A percentile compares a stretch with the other conserved stretches of the same genome.
Conservation (phyloP, 2,113 vertebrate species). For the Xiphophorus couchianus region DNA sequence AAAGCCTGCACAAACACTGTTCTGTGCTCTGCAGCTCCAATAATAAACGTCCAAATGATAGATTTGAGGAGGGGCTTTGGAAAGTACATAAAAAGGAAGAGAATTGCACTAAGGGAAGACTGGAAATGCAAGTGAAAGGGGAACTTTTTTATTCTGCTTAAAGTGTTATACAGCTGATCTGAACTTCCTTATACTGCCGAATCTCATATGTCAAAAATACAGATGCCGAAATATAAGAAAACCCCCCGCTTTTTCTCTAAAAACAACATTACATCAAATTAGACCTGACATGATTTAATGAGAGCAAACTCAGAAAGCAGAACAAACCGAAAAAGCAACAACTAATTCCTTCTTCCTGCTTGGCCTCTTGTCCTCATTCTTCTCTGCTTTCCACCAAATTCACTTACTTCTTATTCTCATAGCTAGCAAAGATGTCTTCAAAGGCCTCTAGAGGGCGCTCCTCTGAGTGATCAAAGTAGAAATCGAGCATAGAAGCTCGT, state of each 20-base stretch:
- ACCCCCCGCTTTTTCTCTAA: neutral
- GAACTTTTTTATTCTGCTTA: neutral
- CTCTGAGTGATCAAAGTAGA: constrained; percentile 98
- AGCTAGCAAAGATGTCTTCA: constrained; percentile 98
- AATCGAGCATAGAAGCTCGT: constrained; percentile 94
- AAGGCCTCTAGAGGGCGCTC: constrained; percentile 95
- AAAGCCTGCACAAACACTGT: constrained; percentile 48
- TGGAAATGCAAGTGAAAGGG: neutral
- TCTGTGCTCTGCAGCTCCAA: constrained; percentile 49
- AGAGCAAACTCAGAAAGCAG: constrained; percentile 51
- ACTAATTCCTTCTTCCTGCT: constrained; percentile 65
- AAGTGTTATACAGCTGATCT: constrained; percentile 5
- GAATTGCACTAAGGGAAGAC: constrained; percentile 13
- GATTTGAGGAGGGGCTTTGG: constrained; percentile 19
- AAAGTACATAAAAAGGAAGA: constrained; percentile 7
- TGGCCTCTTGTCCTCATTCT: constrained; percentile 60
- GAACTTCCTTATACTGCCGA: neutral
- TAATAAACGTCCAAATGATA: constrained; percentile 45
- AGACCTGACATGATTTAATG: neutral
- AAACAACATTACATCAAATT: neutral
- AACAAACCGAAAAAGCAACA: constrained; percentile 23
- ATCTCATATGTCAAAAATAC: neutral
- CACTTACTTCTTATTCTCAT: constrained; percentile 99
- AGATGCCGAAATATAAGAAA: neutral
- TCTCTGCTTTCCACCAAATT: constrained; percentile 59